Evolutionary conservation across 2,797 vertebrate genomes (phyloP).

Genomic region (Enteromius mattozi): DNA sequence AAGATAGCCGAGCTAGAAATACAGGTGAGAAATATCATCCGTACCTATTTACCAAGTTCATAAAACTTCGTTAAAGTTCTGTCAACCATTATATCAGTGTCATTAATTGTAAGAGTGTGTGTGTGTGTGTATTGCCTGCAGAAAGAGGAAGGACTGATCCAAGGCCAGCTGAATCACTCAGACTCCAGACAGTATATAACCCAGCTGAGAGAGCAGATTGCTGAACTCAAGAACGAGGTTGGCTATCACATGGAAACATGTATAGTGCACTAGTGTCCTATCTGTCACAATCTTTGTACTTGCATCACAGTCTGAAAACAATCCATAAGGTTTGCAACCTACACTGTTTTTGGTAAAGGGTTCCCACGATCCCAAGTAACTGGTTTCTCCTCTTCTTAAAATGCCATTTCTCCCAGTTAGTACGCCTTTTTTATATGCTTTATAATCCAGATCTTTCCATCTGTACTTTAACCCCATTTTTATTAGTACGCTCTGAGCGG

Average conservation of each 20-base stretch:
- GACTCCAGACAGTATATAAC: conserved; percentile 94
- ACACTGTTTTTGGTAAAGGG: background rate
- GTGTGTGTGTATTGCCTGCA: conserved; percentile 64
- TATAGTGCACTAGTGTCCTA: background rate
- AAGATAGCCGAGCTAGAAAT: conserved; percentile 92
- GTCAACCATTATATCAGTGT: background rate
- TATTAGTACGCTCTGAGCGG: background rate
- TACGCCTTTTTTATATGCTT: background rate
- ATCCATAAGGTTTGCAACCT: background rate
- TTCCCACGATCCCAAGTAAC: background rate
- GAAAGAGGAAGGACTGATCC: conserved; percentile 93
- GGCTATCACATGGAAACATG: conserved; percentile 45
- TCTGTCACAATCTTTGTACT: background rate
- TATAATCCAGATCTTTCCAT: background rate
- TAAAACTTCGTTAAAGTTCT: background rate
- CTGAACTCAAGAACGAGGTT: conserved; percentile 93
- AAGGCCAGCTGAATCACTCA: conserved; percentile 93
- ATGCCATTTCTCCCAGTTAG: background rate
- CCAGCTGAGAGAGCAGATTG: conserved; percentile 90
- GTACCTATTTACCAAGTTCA: background rate
- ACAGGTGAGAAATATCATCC: conserved; percentile 77
- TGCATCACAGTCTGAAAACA: background rate
- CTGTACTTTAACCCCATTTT: background rate
- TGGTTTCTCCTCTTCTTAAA: background rate
- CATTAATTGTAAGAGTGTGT: background rate